Conservation (phyloP, 2,113 vertebrate genomes). For the Anhinga anhinga region DNA sequence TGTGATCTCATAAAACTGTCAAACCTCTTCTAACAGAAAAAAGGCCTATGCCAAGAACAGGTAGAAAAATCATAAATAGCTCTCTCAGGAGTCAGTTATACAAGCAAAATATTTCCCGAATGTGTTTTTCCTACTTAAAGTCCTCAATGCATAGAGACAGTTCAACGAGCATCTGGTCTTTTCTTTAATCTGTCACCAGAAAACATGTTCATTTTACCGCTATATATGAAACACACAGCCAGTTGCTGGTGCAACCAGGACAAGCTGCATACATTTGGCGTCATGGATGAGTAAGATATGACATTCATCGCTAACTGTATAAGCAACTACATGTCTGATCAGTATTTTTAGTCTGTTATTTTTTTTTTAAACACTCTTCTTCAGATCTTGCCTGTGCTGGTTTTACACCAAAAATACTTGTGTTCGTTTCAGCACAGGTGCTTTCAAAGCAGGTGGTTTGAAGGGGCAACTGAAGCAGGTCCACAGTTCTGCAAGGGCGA, state of each 20-base stretch:
- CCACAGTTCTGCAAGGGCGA: not conserved
- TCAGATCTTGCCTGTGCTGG: not conserved
- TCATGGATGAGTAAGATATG: not conserved
- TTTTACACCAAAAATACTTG: not conserved
- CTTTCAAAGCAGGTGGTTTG: not conserved
- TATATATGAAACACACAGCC: not conserved
- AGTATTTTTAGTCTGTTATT: not conserved
- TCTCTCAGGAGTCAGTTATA: not conserved
- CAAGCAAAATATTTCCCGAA: constrained; percentile 6
- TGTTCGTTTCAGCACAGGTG: not conserved
- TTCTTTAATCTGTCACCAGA: not conserved
- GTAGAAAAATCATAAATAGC: constrained; percentile 25
- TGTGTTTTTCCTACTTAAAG: not conserved
- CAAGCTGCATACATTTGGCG: accelerated
- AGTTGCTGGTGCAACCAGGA: not conserved
- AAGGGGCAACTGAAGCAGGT: not conserved
- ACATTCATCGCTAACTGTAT: not conserved
- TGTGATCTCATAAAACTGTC: constrained; percentile 64
- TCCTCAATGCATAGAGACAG: not conserved
- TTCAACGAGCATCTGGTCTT: not conserved
- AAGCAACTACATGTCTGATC: not conserved
- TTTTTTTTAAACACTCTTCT: not conserved
- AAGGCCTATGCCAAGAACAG: constrained; percentile 22
- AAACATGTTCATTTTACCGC: not conserved
- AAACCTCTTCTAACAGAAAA: constrained; percentile 49